Base-by-base conservation (phyloP, 2,113 vertebrate genomes). In the Mugil cephalus region DNA sequence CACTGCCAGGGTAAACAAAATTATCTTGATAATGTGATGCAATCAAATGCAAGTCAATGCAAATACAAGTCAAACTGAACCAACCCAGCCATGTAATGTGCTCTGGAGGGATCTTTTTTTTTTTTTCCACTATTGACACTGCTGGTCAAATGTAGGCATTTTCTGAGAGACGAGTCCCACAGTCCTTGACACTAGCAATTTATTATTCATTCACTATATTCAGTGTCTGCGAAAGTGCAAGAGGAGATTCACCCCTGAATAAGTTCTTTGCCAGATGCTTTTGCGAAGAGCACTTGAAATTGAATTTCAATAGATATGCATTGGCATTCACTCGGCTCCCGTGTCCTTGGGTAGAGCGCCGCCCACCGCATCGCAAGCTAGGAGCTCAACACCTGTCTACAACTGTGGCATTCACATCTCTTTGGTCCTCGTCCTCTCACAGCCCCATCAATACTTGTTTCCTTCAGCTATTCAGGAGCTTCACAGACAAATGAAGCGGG, bases 221-320 rank as follows among this genome's bases (percentile, higher is more conserved):
- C 75, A 65, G 60, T 38, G 61, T 77, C 64, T 72, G 76, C 62
- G 34, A 38, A 47, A 69, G 66, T 30, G 34, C 78, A 81, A 56
- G 51, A 79, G 65, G 79, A 84, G 74, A 62, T 80, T 83, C 80
- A 85, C 68, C 78, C 35, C 56, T 71, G 77, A 84, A 81, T 82
- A 72, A 51, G 77, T 69, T 87, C 74, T 15, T 52, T 88, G 88
- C 74, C 87, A 89, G 76, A 85, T 80, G 80, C 82, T 72, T 86
- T 86, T 63, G 68, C 43, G 4, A 64, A 84, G 78, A 80, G 75
- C 77, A 81, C 86, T 89, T 76, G 56, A 88, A 82, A 88, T 79
- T 85, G 82, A 87, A 90, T 92, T 89, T 88, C 86, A 91, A 84
- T 85, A 80, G 82, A 81, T 87, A 69, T 84, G 71, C 85, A 87